A percentile compares a stretch with the other conserved stretches of the same genome.
Conservation (phyloP, 2,113 vertebrate genomes). For the Panthera uncia region DNA sequence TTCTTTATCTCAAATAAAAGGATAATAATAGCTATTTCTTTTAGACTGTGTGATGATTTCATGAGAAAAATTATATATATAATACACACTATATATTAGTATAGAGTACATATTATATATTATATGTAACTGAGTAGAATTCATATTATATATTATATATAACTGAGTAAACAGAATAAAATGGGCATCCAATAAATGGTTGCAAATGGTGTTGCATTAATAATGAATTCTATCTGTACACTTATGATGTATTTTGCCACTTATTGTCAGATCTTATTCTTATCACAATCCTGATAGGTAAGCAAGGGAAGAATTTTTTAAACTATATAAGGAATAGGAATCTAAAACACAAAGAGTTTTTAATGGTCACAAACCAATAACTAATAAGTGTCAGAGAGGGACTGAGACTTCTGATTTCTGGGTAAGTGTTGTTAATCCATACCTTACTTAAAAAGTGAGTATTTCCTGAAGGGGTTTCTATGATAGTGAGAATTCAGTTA, state of each 20-base stretch:
- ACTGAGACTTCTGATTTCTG: background rate
- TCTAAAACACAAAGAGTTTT: constrained; percentile 22
- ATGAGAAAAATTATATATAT: background rate
- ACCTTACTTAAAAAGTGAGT: background rate
- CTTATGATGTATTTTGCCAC: background rate
- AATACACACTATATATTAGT: background rate
- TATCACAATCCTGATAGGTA: background rate
- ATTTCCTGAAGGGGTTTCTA: background rate
- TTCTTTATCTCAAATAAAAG: background rate
- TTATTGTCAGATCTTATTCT: background rate
- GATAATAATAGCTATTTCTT: background rate
- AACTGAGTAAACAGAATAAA: background rate
- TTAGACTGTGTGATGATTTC: background rate
- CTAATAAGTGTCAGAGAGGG: background rate
- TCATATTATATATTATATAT: background rate
- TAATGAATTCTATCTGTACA: background rate
- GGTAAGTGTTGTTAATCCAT: background rate
- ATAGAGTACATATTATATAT: background rate
- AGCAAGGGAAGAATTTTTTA: constrained; percentile 24
- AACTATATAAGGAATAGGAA: background rate
- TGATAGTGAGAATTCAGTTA: background rate
- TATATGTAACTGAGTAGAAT: background rate
- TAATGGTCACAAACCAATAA: constrained; percentile 25
- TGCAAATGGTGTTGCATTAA: background rate
- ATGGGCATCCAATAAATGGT: background rate